A percentile compares a stretch with the other conserved stretches of the same genome.
These are phyloP conservation scores for Meda fulgida DNA, from an alignment of 2,797 vertebrate genomes.

Conservation along the genomic window DNA sequence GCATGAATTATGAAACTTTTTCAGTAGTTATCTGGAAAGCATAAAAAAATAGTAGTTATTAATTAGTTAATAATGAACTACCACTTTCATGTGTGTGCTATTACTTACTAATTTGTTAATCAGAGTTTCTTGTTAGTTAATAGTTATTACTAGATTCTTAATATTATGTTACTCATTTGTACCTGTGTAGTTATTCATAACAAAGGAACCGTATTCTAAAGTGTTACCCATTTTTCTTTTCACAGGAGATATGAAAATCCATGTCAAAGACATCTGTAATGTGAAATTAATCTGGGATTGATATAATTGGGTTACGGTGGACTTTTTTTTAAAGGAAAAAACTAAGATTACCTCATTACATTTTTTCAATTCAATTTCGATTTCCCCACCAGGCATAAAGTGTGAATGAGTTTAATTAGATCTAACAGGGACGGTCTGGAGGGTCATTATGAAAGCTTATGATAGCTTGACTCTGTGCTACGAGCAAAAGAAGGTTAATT, in stretches of 20 bases:
- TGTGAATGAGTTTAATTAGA: constrained; percentile 35
- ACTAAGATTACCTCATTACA: not conserved
- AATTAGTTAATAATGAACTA: too few species aligned
- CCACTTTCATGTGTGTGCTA: too few species aligned
- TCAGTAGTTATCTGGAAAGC: too few species aligned
- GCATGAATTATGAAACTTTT: too few species aligned
- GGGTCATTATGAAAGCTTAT: constrained; percentile 21
- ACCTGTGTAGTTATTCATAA: too few species aligned
- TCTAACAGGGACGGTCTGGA: constrained; percentile 11
- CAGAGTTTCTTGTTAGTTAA: too few species aligned
- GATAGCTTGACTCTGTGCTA: constrained; percentile 1
- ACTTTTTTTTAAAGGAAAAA: not conserved
- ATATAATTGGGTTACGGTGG: constrained; percentile 4
- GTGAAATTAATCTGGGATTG: constrained; percentile 2
- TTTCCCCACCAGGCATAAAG: not conserved
- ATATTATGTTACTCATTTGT: too few species aligned
- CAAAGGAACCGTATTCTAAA: too few species aligned
- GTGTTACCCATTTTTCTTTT: too few species aligned
- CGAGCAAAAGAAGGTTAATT: constrained; percentile 3
- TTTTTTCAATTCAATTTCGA: not conserved
- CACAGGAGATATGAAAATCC: constrained; percentile 19
- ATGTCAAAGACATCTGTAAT: constrained; percentile 12
- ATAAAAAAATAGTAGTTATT: too few species aligned
- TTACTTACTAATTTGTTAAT: too few species aligned
- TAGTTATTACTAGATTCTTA: too few species aligned